phyloP scores from a whole-genome alignment of 2,113 vertebrate species.

The Microtus richardsoni region DNA sequence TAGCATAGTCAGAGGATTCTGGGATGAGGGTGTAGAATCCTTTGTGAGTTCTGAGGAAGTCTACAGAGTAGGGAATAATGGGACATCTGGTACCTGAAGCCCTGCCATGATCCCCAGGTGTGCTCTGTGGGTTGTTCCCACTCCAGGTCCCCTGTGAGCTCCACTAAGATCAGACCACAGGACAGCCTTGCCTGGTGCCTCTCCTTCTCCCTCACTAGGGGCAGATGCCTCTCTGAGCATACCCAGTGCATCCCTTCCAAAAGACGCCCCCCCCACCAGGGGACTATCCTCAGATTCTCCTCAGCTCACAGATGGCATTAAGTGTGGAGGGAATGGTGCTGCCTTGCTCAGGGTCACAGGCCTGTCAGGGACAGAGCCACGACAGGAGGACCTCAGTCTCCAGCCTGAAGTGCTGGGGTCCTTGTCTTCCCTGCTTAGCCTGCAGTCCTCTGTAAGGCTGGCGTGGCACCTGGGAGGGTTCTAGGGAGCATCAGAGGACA shows the following conservation, averaged over 20 bases:
- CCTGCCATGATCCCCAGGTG: too few relatives aligned
- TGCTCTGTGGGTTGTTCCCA: rapidly evolving
- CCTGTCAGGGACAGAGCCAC: not conserved
- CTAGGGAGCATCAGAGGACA: not conserved
- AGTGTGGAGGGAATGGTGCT: not conserved
- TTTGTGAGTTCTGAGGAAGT: not conserved
- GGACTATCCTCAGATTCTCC: not conserved
- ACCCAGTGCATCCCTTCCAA: not conserved
- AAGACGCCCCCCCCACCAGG: not conserved
- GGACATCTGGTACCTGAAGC: not conserved
- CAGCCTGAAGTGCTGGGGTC: not conserved
- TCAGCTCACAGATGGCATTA: not conserved
- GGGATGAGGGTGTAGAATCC: not conserved
- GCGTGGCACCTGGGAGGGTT: not conserved
- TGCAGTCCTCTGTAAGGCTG: not conserved
- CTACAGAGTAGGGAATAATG: not conserved
- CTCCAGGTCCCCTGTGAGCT: not conserved
- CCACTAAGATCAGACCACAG: not conserved
- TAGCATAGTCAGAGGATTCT: not conserved
- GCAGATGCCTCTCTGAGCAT: too few relatives aligned
- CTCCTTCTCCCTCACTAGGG: not conserved
- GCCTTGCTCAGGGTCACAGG: not conserved
- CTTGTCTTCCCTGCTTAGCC: rapidly evolving
- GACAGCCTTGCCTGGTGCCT: not conserved
- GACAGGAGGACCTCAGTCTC: not conserved